A percentile compares a stretch with the other conserved stretches of the same genome.
Evolutionary conservation across 2,888 invertebrate species (phyloP).

Genomic region (Melanargia galathea): DNA sequence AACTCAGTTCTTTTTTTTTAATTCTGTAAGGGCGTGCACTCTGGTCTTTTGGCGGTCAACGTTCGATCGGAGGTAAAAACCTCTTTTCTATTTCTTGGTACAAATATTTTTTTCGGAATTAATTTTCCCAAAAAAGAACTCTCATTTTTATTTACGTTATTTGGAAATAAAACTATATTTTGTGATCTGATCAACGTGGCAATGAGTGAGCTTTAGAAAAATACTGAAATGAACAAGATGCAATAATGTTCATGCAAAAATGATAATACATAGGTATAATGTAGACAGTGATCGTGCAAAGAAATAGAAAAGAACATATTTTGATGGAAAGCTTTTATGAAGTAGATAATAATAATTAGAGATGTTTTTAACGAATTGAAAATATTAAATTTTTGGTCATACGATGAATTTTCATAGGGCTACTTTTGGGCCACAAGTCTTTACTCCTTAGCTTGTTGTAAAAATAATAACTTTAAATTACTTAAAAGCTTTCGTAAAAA

Average conservation of each 20-base stretch:
- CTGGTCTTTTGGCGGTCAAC: slow-evolving; percentile 43
- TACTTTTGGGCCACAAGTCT: no score
- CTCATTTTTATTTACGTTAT: background rate
- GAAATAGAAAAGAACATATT: slow-evolving; percentile 37
- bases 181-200: background rate
- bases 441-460: no score
- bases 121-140: no score
- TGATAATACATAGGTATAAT: no score
- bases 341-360: no score
- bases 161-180: background rate
- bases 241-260: slow-evolving; percentile 7
- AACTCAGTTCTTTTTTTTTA: slow-evolving; percentile 10
- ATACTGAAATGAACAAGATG: slow-evolving; percentile 6
- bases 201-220: background rate
- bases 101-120: background rate
- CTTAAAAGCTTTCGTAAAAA: slow-evolving; percentile 13
- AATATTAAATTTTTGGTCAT: no score
- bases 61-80: slow-evolving; percentile 37
- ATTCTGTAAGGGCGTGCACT: slow-evolving; percentile 48
- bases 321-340: slow-evolving; percentile 16
- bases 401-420: no score
- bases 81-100: slow-evolving; percentile 46
- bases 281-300: slow-evolving; percentile 28
- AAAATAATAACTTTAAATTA: background rate
- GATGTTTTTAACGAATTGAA: no score